Percentiles rank a stretch among this genome's conserved stretches.
phyloP scores from a whole-genome alignment of 1,140 invertebrate genomes.

The Aphidius gifuensis region DNA sequence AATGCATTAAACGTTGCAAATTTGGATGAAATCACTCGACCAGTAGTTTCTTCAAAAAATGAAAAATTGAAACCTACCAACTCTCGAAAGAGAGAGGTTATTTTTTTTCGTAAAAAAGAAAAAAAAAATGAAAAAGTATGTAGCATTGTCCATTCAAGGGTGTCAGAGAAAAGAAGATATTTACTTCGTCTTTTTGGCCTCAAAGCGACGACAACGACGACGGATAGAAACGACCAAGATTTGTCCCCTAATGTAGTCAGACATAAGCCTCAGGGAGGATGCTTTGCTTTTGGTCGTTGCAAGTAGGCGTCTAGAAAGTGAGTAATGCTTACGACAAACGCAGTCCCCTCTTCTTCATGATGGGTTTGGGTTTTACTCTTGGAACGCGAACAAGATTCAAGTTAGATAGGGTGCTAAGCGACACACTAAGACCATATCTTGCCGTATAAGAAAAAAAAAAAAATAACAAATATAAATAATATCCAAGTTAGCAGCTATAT shows the following conservation, averaged over 20 bases:
- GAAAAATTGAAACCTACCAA: no score
- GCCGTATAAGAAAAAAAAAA: constrained; percentile 11
- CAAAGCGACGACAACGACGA: not conserved
- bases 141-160: no score
- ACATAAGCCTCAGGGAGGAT: constrained; percentile 11
- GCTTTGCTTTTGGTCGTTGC: constrained; percentile 24
- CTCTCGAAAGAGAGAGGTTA: no score
- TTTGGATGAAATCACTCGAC: no score
- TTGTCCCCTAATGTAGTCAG: constrained; percentile 21
- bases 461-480: not conserved
- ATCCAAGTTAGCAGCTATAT: constrained; percentile 26
- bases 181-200: not conserved
- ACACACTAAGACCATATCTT: constrained; percentile 50
- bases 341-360: constrained; percentile 43
- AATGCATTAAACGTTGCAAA: no score
- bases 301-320: constrained; percentile 53
- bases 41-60: no score
- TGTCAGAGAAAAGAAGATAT: no score
- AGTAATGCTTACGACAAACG: constrained; percentile 58
- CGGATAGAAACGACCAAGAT: not conserved
- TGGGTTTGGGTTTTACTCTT: constrained; percentile 25
- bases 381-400: constrained; percentile 43
- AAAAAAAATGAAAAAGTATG: no score
- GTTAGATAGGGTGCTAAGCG: constrained; percentile 56
- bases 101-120: no score